Evolutionary conservation across 2,888 invertebrate species (phyloP).

Genomic region (Melanostoma mellinum): DNA sequence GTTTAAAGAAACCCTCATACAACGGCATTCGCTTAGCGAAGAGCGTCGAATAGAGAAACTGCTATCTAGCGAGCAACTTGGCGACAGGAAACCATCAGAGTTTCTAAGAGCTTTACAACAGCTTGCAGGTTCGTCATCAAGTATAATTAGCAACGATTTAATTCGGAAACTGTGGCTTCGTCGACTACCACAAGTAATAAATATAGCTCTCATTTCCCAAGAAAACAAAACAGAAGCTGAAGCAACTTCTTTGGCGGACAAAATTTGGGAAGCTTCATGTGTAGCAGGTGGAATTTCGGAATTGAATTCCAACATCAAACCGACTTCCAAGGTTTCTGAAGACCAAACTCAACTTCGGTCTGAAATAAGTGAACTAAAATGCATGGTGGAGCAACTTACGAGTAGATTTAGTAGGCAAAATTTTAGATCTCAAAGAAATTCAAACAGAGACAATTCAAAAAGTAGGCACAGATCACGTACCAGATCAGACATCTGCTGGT

Average conservation of each 20-base stretch:
- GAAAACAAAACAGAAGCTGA: conserved; percentile 4
- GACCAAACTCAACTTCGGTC: not conserved
- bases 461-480: conserved; percentile 12
- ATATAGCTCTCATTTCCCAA: conserved; percentile 39
- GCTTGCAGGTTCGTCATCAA: conserved; percentile 6
- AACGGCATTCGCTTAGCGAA: conserved; percentile 24
- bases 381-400: conserved; percentile 8
- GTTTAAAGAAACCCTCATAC: conserved; percentile 3
- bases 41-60: conserved; percentile 39
- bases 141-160: conserved; percentile 26
- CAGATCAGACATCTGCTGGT: conserved; percentile 25
- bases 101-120: conserved; percentile 9
- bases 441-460: conserved; percentile 4
- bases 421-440: not conserved
- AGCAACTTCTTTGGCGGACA: conserved; percentile 20
- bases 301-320: not conserved
- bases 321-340: not conserved
- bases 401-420: conserved; percentile 7
- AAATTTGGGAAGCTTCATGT: conserved; percentile 26
- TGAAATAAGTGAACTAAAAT: conserved; percentile 8
- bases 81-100: conserved; percentile 33
- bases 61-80: conserved; percentile 28
- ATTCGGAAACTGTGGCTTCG: conserved; percentile 19
- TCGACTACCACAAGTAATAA: conserved; percentile 24
- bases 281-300: conserved; percentile 12